Conservation (phyloP, 2,113 vertebrate genomes). For the Xenotilapia longispinis region DNA sequence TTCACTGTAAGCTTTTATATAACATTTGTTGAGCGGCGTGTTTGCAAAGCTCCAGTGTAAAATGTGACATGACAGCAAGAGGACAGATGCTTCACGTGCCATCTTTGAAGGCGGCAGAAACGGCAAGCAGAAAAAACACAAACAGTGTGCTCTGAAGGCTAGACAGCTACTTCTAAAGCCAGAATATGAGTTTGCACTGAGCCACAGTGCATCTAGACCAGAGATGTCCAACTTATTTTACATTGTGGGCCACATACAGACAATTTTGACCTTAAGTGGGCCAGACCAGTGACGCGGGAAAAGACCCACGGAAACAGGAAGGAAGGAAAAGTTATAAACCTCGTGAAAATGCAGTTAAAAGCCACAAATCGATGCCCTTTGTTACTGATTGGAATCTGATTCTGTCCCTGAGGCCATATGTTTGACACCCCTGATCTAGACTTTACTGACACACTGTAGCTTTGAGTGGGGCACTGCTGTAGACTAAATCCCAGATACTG, state of each 20-base stretch:
- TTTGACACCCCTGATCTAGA: not conserved
- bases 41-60: not conserved
- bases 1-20: not conserved
- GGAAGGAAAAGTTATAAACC: too few species aligned
- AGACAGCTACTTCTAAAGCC: not conserved
- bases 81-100: not conserved
- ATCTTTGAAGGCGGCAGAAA: not conserved
- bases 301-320: not conserved
- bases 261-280: not conserved
- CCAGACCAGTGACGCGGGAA: fast-evolving
- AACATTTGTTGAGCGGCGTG: not conserved
- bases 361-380: not conserved
- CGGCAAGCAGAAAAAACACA: not conserved
- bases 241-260: not conserved
- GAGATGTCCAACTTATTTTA: not conserved
- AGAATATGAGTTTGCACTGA: not conserved
- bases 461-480: not conserved
- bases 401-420: not conserved
- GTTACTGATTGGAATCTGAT: not conserved
- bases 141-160: not conserved
- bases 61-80: not conserved
- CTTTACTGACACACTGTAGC: not conserved
- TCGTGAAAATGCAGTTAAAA: not conserved
- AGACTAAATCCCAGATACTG: not conserved
- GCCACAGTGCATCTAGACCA: not conserved